Percentiles rank a stretch among this genome's conserved stretches.
These are phyloP conservation scores for Cephalotes varians DNA, from an alignment of 2,888 invertebrate genomes.

Conservation along the genomic window DNA sequence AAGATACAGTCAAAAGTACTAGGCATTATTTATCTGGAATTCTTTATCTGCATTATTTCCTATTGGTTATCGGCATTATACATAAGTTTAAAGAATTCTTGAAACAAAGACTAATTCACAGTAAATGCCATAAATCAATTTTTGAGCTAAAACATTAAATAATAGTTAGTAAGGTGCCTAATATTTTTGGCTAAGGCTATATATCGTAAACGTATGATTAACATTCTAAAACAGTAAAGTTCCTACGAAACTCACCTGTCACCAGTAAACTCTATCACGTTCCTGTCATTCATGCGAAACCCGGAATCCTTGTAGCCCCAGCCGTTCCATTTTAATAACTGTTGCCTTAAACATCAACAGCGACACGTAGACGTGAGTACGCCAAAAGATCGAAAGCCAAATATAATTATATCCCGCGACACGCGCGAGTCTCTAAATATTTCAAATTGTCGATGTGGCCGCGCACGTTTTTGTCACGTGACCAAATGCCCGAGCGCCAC, in stretches of 20 bases:
- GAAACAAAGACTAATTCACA: too few relatives aligned
- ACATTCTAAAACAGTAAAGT: not conserved
- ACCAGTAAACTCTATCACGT: constrained; percentile 93
- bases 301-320: constrained; percentile 99
- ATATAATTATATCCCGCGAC: constrained; percentile 23
- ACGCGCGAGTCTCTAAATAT: not conserved
- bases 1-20: too few relatives aligned
- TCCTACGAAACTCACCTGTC: constrained; percentile 89
- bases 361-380: constrained; percentile 11
- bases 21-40: too few relatives aligned
- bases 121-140: too few relatives aligned
- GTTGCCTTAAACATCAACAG: constrained; percentile 89
- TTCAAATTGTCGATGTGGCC: constrained; percentile 12
- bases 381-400: not conserved
- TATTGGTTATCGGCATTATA: too few relatives aligned
- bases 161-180: too few relatives aligned
- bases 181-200: too few relatives aligned
- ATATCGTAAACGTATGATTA: not conserved
- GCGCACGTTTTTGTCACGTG: constrained; percentile 67
- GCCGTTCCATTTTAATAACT: constrained; percentile 98
- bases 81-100: too few relatives aligned
- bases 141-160: too few relatives aligned
- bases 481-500: constrained; percentile 12
- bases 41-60: too few relatives aligned
- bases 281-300: constrained; percentile 90